Conservation (phyloP, 2,888 invertebrate genomes). For the Cheilosia vulpina region DNA sequence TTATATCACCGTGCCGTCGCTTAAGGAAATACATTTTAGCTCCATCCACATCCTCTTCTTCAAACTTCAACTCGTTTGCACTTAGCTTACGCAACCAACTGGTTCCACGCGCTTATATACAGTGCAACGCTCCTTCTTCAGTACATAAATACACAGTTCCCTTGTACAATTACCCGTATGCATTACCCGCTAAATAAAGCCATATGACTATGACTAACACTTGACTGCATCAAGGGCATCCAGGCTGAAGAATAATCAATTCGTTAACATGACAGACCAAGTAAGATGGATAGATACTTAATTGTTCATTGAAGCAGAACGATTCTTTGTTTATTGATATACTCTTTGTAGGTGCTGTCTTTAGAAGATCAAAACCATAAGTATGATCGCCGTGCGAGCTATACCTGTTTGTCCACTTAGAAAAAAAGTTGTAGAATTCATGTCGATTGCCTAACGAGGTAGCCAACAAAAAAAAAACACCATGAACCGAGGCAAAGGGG, state of each 20-base stretch:
- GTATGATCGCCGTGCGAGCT: not conserved
- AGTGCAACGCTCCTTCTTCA: constrained; percentile 1
- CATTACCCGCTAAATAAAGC: not conserved
- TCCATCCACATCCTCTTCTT: constrained; percentile 19
- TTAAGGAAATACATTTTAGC: not conserved
- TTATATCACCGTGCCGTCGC: constrained; percentile 18
- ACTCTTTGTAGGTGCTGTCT: not conserved
- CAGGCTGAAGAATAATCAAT: constrained; percentile 17
- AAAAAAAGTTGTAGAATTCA: constrained; percentile 36
- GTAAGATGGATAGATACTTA: constrained; percentile 20
- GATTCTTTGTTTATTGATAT: constrained; percentile 38
- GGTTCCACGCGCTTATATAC: not conserved
- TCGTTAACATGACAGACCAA: constrained; percentile 30
- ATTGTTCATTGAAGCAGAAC: constrained; percentile 45
- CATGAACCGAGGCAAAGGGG: constrained; percentile 13
- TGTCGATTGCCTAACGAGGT: constrained; percentile 21
- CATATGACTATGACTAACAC: constrained; percentile 33
- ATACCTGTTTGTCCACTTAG: constrained; percentile 47
- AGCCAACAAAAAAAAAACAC: not conserved
- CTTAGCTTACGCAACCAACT: constrained; percentile 23
- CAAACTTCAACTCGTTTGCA: constrained; percentile 18
- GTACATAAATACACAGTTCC: constrained; percentile 19
- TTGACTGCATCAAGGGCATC: constrained; percentile 57
- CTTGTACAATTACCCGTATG: constrained; percentile 14
- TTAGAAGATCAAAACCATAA: constrained; percentile 6